A percentile compares a stretch with the other conserved stretches of the same genome.
These are phyloP conservation scores for Leptinotarsa juncta DNA, from an alignment of 2,888 invertebrate species.

Conservation along the genomic window DNA sequence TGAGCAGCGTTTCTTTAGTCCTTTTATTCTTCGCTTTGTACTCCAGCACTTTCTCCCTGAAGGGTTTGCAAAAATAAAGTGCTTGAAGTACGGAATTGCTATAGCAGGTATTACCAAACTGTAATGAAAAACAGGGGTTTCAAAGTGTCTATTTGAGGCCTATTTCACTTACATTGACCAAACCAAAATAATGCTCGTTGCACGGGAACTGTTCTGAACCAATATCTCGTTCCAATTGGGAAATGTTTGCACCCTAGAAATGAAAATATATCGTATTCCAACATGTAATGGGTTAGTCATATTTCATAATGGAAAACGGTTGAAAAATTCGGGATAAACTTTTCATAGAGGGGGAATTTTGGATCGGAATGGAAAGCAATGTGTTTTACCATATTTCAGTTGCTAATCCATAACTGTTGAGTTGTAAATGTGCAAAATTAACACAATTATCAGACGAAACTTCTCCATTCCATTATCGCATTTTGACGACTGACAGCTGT, in stretches of 20 bases:
- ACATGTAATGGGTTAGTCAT: slow-evolving; percentile 24
- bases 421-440: slow-evolving; percentile 62
- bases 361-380: slow-evolving; percentile 1
- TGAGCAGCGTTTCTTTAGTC: slow-evolving; percentile 96
- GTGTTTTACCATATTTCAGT: slow-evolving; percentile 63
- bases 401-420: slow-evolving; percentile 65
- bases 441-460: slow-evolving; percentile 62
- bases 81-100: slow-evolving; percentile 99
- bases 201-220: slow-evolving; percentile 98
- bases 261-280: slow-evolving; percentile 38
- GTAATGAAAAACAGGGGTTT: slow-evolving; percentile 59
- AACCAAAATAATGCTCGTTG: slow-evolving; percentile 99
- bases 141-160: slow-evolving; percentile 12
- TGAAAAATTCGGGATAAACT: slow-evolving; percentile 13
- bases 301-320: slow-evolving; percentile 30
- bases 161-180: slow-evolving; percentile 90
- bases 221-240: slow-evolving; percentile 99
- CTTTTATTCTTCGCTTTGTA: slow-evolving; percentile 97
- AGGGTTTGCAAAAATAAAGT: slow-evolving; percentile 98
- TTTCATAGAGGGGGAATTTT: not conserved
- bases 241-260: slow-evolving; percentile 96
- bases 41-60: slow-evolving; percentile 97
- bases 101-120: slow-evolving; percentile 99
- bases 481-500: slow-evolving; percentile 62
- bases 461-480: slow-evolving; percentile 66